phyloP scores from a whole-genome alignment of 2,888 invertebrate genomes.

The Rotaria macrura region DNA sequence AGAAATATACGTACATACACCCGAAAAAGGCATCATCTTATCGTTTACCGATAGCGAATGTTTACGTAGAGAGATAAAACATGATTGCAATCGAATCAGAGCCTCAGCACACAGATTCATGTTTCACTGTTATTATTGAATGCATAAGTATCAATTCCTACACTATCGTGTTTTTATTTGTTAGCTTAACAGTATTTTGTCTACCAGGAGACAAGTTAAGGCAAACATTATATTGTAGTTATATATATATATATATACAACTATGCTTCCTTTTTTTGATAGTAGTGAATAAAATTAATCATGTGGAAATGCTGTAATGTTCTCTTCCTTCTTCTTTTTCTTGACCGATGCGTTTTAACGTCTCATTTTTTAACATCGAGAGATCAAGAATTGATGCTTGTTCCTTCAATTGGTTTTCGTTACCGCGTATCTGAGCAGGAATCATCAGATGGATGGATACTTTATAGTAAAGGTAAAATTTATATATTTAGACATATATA shows the following conservation, averaged over 20 bases:
- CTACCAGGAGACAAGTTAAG: not conserved
- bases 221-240: too few species aligned
- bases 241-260: not conserved
- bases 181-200: not conserved
- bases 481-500: too few species aligned
- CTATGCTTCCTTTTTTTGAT: not conserved
- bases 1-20: too few species aligned
- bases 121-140: not conserved
- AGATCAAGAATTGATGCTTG: not conserved
- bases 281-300: not conserved
- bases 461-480: not conserved
- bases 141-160: not conserved
- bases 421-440: not conserved
- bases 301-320: not conserved
- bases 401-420: not conserved
- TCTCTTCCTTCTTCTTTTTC: not conserved
- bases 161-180: not conserved
- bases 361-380: not conserved
- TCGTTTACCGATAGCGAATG: not conserved
- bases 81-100: not conserved
- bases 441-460: slow-evolving; percentile 1
- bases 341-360: not conserved
- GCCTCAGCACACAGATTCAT: not conserved
- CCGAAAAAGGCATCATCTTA: too few species aligned
- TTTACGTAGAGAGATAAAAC: not conserved